Conservation (phyloP, 2,797 vertebrate species). For the Phrynocephalus vlangalii region DNA sequence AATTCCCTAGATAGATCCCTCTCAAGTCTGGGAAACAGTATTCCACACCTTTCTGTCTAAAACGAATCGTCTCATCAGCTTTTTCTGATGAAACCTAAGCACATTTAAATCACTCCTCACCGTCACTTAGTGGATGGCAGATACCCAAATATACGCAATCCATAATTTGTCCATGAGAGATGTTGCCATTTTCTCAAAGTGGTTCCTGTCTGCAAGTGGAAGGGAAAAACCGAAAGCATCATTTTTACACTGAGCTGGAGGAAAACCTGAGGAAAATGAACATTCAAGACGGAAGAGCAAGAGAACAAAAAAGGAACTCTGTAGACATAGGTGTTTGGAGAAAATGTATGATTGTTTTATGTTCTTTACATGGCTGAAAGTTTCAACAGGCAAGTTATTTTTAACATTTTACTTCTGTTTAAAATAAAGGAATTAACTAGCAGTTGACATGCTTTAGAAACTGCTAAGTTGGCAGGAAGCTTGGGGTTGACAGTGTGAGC, state of each 20-base stretch:
- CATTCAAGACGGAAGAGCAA: neutral
- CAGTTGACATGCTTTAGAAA: too few species aligned
- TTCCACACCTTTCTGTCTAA: neutral
- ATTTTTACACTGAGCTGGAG: constrained; percentile 18
- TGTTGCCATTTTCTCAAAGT: constrained; percentile 89
- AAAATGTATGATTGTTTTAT: accelerated
- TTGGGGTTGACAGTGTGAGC: too few species aligned
- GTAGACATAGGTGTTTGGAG: neutral
- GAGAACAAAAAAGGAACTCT: neutral
- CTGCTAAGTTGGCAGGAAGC: too few species aligned
- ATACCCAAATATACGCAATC: constrained; percentile 95
- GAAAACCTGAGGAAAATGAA: neutral
- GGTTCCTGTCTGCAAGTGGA: constrained; percentile 81
- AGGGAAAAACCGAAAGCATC: constrained; percentile 4
- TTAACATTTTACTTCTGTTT: neutral
- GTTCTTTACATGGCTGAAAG: neutral
- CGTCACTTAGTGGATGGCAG: constrained; percentile 87
- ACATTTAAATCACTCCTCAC: constrained; percentile 73
- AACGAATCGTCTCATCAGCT: neutral
- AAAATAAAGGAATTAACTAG: neutral
- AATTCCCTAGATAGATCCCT: neutral
- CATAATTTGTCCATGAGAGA: constrained; percentile 94
- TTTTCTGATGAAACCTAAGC: neutral
- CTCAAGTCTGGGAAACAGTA: neutral
- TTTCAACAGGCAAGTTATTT: neutral